Evolutionary conservation across 2,797 vertebrate genomes (phyloP), one percentile per base, ranked within the genome.

Genomic region (Phylloscopus collybita): DNA sequence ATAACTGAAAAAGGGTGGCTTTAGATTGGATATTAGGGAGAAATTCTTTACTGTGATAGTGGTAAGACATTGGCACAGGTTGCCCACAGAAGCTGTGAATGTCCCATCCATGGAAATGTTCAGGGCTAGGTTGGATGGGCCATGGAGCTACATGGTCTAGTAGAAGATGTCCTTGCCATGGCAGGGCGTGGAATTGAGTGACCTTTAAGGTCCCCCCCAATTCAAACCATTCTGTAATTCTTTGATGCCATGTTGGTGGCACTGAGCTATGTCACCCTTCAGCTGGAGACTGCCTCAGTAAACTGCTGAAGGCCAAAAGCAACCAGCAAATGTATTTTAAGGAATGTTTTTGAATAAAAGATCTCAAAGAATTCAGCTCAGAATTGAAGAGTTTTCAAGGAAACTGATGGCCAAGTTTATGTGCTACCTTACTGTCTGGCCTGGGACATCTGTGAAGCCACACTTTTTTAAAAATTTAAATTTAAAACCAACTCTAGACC

Each of bases 221-320:
- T 4, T 3, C 59, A 72, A 80, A 59, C 19, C n/a, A 17, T 51
- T 36, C n/a, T 25, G 20, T 25, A 20, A 59, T 66, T 40, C 60
- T 26, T 4, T 34, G 30, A 7, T 17, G 1, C 45, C 5, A 14
- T 9, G 1, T 3, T 9, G 67, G 34, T 22, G 23, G 9, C 15
- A 32, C 32, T 22, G 15, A 74, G 32, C 11, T 23, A 4, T 1
- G 0, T 16, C 69, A 73, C 0, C 42, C 9, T 57, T 44, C 32
- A 38, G 0, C 15, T 47, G 42, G 36, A 56, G 13, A 16, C 27
- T 18, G 6, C 14, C 19, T 82, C 60, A 34, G 42, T 11, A 45
- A 60, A 44, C 42, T 53, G 26, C 76, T 79, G 32, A 70, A 54
- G 10, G 40, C 9, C 65, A 85, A 76, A 73, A 61, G 2, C 7